Evolutionary conservation across 2,888 invertebrate genomes (phyloP).

Genomic region (Agriopis marginaria): DNA sequence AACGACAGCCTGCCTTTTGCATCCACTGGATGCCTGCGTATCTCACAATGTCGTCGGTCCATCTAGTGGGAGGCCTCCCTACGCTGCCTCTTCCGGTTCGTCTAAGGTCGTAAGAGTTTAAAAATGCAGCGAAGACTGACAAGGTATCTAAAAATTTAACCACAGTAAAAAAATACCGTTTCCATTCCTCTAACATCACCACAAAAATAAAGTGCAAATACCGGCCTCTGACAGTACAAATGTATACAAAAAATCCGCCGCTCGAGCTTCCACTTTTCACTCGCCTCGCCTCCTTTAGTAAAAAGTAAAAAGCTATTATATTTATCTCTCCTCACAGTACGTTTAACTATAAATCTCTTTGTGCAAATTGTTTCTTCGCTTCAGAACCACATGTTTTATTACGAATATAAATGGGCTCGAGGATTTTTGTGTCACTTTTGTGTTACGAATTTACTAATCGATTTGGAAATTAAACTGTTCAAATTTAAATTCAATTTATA

Average conservation of each 20-base stretch:
- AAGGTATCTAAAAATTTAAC: too few species aligned
- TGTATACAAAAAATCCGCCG: constrained; percentile 58
- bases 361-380: constrained; percentile 35
- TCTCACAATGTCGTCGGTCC: too few species aligned
- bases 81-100: too few species aligned
- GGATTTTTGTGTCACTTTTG: constrained; percentile 1
- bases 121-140: too few species aligned
- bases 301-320: constrained; percentile 57
- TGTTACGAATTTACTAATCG: not conserved
- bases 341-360: constrained; percentile 39
- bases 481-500: not conserved
- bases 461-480: not conserved
- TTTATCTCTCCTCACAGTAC: constrained; percentile 45
- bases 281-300: constrained; percentile 50
- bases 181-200: constrained; percentile 48
- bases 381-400: constrained; percentile 36
- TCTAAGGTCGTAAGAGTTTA: too few species aligned
- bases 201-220: constrained; percentile 56
- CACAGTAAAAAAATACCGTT: constrained; percentile 8
- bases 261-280: constrained; percentile 40
- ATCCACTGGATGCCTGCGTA: too few species aligned
- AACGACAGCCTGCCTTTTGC: too few species aligned
- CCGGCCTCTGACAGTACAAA: constrained; percentile 50
- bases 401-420: constrained; percentile 20
- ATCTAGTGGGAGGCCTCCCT: too few species aligned